phyloP scores from a whole-genome alignment of 2,888 invertebrate genomes.

The Alcis repandata region DNA sequence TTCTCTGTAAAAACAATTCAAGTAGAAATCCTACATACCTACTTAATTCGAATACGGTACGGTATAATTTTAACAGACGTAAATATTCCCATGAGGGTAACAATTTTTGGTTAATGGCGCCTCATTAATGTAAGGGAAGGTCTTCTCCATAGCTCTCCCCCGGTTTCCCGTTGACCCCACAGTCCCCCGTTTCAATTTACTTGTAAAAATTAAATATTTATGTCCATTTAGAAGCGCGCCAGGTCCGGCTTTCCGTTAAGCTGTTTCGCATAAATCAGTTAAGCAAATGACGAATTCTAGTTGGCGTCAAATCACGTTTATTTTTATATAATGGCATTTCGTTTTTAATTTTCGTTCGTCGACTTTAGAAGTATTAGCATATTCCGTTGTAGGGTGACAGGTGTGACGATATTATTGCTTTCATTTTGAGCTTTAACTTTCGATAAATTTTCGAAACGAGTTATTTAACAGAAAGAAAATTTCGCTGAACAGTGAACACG shows the following conservation, averaged over 20 bases:
- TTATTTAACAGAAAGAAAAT: too few species aligned
- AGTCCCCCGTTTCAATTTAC: slow-evolving; percentile 59
- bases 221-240: slow-evolving; percentile 60
- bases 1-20: too few species aligned
- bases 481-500: too few species aligned
- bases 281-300: slow-evolving; percentile 55
- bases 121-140: slow-evolving; percentile 29
- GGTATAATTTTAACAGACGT: slow-evolving; percentile 17
- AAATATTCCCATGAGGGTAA: slow-evolving; percentile 22
- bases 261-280: slow-evolving; percentile 56
- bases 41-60: not conserved
- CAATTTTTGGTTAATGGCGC: slow-evolving; percentile 33
- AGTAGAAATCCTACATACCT: not conserved
- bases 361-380: slow-evolving; percentile 34
- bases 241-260: slow-evolving; percentile 52
- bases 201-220: slow-evolving; percentile 61
- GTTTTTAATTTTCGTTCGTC: slow-evolving; percentile 34
- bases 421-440: slow-evolving; percentile 5
- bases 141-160: slow-evolving; percentile 13
- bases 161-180: slow-evolving; percentile 30
- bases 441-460: not conserved
- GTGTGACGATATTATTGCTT: slow-evolving; percentile 18
- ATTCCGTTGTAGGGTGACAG: slow-evolving; percentile 12
- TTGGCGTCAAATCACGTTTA: slow-evolving; percentile 48
- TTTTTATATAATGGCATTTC: slow-evolving; percentile 35